Conservation (phyloP, 1,140 invertebrate species). For the Hylaeus anthracinus region DNA sequence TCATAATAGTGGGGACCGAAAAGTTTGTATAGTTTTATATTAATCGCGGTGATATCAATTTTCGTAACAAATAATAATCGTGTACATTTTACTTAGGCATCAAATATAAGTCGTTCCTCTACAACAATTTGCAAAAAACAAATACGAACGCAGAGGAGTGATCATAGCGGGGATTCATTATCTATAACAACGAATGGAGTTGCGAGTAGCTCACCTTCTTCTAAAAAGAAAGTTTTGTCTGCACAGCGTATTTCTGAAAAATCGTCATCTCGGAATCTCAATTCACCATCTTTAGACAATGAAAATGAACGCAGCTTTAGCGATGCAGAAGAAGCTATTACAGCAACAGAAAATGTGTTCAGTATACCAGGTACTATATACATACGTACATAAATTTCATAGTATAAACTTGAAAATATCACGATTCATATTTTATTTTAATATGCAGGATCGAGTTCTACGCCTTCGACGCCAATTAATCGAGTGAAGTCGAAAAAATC, state of each 20-base stretch:
- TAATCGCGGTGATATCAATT: neutral
- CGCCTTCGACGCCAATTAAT: slow-evolving; percentile 72
- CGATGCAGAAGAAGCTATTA: slow-evolving; percentile 78
- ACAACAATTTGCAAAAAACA: slow-evolving; percentile 69
- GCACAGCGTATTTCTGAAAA: slow-evolving; percentile 67
- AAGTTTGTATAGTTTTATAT: slow-evolving; percentile 61
- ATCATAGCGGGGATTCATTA: slow-evolving; percentile 67
- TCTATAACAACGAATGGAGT: slow-evolving; percentile 75
- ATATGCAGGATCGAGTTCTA: slow-evolving; percentile 67
- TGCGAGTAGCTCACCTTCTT: slow-evolving; percentile 68
- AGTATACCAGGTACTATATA: slow-evolving; percentile 70
- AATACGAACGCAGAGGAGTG: slow-evolving; percentile 66
- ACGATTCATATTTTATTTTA: slow-evolving; percentile 16
- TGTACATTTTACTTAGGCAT: slow-evolving; percentile 38
- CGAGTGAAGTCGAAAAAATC: slow-evolving; percentile 75
- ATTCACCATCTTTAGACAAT: slow-evolving; percentile 72
- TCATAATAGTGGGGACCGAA: slow-evolving; percentile 70
- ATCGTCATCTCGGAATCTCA: slow-evolving; percentile 66
- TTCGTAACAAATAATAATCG: neutral
- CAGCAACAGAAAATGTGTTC: slow-evolving; percentile 73
- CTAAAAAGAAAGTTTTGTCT: slow-evolving; percentile 68
- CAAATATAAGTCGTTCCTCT: slow-evolving; percentile 67
- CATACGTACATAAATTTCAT: neutral
- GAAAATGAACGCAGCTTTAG: slow-evolving; percentile 76
- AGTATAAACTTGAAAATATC: neutral